Evolutionary conservation across 2,888 invertebrate genomes (phyloP).

Genomic region (Neria commutata): DNA sequence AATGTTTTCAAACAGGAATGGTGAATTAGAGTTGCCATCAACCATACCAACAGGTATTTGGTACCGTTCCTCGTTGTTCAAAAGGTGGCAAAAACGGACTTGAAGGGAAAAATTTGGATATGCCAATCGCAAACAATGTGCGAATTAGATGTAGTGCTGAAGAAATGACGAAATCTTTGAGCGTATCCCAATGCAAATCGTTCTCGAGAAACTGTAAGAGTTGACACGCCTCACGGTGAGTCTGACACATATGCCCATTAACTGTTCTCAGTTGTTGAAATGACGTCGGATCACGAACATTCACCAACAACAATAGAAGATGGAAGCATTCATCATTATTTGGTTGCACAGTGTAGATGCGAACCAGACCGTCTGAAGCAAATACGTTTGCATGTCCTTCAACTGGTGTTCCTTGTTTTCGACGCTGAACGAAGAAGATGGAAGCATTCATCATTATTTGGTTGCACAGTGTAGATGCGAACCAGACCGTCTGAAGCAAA

Average conservation of each 20-base stretch:
- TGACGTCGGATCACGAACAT: constrained; percentile 18
- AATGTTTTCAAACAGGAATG: no score
- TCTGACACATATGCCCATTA: constrained; percentile 19
- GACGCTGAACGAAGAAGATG: no score
- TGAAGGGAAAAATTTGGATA: constrained; percentile 1
- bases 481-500: constrained; percentile 8
- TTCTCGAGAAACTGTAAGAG: constrained; percentile 12
- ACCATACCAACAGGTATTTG: no score
- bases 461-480: no score
- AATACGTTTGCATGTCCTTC: neutral
- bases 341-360: constrained; percentile 15
- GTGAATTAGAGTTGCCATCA: no score
- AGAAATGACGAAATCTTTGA: constrained; percentile 8
- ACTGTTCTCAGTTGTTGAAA: constrained; percentile 18
- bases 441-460: no score
- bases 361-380: no score
- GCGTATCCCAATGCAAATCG: constrained; percentile 16
- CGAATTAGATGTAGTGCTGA: constrained; percentile 12
- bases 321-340: constrained; percentile 16
- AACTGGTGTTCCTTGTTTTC: constrained; percentile 4
- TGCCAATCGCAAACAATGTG: constrained; percentile 1
- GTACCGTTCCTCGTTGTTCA: no score
- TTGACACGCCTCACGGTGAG: constrained; percentile 14
- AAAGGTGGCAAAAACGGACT: no score
- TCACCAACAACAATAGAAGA: constrained; percentile 14